These are phyloP conservation scores for Gymnosoma rotundatum DNA, from an alignment of 2,888 invertebrate species.

Conservation along the genomic window DNA sequence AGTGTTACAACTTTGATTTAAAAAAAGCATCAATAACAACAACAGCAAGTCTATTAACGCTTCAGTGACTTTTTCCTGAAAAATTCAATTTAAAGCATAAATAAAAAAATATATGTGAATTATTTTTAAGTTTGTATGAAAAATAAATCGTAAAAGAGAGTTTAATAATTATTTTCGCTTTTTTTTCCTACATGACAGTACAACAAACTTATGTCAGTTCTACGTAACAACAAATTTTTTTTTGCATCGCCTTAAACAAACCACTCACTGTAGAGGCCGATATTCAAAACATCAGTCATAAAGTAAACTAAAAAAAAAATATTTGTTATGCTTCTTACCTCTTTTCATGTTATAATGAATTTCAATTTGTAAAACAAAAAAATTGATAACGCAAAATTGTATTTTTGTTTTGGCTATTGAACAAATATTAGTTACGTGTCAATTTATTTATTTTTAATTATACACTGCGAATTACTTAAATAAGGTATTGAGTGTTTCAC, in stretches of 20 bases:
- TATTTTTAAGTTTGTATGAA: conserved; percentile 8
- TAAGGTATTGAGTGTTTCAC: too few species aligned
- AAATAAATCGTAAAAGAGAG: conserved; percentile 20
- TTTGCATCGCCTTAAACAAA: conserved; percentile 7
- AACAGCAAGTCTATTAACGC: conserved; percentile 54
- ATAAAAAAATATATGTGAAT: conserved; percentile 25
- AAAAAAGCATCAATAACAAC: conserved; percentile 8
- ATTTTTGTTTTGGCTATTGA: conserved; percentile 11
- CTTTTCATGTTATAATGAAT: conserved; percentile 56
- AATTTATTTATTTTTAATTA: background rate
- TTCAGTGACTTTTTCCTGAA: conserved; percentile 59
- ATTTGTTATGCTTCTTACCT: conserved; percentile 59
- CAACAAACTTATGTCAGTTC: conserved; percentile 53
- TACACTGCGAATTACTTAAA: too few species aligned
- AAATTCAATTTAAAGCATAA: conserved; percentile 24
- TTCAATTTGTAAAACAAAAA: conserved; percentile 9
- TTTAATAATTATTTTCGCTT: conserved; percentile 29
- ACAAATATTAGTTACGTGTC: conserved; percentile 13
- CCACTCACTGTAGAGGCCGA: conserved; percentile 35
- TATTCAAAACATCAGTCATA: conserved; percentile 27
- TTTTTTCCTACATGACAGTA: conserved; percentile 58
- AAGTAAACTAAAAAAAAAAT: background rate
- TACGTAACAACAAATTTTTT: conserved; percentile 26
- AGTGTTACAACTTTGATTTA: conserved; percentile 24
- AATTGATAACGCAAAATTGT: background rate